Conservation (phyloP, 2,888 invertebrate species). For the Oscheius sp. region DNA sequence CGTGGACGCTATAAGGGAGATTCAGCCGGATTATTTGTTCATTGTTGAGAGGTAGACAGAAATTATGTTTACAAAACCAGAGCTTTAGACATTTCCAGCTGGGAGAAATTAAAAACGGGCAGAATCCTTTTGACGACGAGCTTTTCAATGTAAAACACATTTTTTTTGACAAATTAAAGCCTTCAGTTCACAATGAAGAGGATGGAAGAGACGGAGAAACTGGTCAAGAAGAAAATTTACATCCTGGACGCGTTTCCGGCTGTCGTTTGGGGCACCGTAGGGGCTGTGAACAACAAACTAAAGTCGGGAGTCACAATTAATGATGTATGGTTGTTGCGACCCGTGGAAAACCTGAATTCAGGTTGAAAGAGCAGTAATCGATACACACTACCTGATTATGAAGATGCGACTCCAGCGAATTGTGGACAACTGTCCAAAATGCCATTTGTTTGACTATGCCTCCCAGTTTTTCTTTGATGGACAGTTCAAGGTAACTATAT, state of each 20-base stretch:
- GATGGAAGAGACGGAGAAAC: background rate
- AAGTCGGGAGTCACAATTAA: background rate
- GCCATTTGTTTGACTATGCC: background rate
- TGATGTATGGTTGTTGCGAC: background rate
- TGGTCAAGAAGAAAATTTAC: background rate
- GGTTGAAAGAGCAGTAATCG: background rate
- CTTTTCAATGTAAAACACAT: background rate
- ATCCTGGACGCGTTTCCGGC: conserved; percentile 1
- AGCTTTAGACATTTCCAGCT: background rate
- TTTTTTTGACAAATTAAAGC: no score
- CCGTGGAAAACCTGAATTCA: background rate
- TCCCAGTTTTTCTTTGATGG: background rate
- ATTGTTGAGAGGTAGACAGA: no score
- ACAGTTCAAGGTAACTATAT: background rate
- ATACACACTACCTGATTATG: background rate
- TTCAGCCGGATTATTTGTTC: no score
- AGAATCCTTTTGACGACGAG: background rate
- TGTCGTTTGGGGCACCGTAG: background rate
- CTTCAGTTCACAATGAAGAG: background rate
- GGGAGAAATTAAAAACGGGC: background rate
- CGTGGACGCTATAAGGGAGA: no score
- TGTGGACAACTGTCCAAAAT: background rate
- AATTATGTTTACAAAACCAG: no score
- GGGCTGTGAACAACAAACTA: background rate
- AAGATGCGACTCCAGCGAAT: background rate